Evolutionary conservation across 2,797 vertebrate species (phyloP).

Genomic region (Sandelia bainsii): DNA sequence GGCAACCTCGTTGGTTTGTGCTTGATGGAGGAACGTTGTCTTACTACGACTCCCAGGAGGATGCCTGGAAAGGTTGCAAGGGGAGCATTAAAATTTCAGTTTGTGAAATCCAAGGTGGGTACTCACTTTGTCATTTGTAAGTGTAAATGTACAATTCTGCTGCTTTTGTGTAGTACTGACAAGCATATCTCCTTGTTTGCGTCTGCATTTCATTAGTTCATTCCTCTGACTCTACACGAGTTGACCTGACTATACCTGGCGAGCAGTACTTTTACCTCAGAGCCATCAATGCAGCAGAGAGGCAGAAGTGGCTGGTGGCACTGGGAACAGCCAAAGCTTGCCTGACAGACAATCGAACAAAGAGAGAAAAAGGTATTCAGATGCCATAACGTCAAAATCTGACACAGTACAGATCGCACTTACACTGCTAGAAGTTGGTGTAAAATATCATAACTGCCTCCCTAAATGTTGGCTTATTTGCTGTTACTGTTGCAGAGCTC

Average conservation of each 20-base stretch:
- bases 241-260: constrained; percentile 97
- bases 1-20: constrained; percentile 99
- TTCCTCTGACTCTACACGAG: constrained; percentile 92
- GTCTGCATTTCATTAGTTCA: constrained; percentile 84
- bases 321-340: constrained; percentile 98
- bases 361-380: constrained; percentile 94
- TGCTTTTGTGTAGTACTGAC: neutral
- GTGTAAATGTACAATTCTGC: neutral
- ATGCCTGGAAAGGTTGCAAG: constrained; percentile 99
- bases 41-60: constrained; percentile 98
- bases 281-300: constrained; percentile 95
- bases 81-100: constrained; percentile 99
- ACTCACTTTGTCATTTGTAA: neutral
- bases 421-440: neutral
- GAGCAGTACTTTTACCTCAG: constrained; percentile 99
- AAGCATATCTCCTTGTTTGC: neutral
- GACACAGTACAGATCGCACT: neutral
- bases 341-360: constrained; percentile 95
- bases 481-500: constrained; percentile 85
- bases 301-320: constrained; percentile 97
- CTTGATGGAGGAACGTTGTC: constrained; percentile 96
- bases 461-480: neutral
- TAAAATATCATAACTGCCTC: neutral
- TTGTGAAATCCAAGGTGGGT: constrained; percentile 98
- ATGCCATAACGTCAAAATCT: neutral